Evolutionary conservation across 2,113 vertebrate species (phyloP), one percentile per base, ranked within the genome.

Genomic region (Aplodontia rufa): DNA sequence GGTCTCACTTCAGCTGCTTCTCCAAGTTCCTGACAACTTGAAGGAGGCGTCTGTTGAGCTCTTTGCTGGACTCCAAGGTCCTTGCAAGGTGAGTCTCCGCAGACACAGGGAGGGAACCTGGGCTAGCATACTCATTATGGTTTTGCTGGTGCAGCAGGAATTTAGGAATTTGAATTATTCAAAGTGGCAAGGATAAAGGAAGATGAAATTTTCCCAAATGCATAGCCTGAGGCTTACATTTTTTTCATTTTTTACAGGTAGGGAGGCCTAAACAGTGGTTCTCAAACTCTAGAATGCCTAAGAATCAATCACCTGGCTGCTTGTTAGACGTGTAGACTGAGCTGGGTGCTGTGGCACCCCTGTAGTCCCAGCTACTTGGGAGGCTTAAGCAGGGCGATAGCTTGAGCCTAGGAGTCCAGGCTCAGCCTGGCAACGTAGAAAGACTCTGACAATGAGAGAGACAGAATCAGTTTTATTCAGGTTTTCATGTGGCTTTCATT

Each of bases 201-300:
- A 81, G 51, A 75, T 71, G 47, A 83, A 86, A 93, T 96, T 91
- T 95, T 82, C 83, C 82, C 68, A 87, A 92, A 79, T 58, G 94
- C 40, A 69, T 19, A 87, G 69, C 87, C 42, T 62, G 51, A 94
- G 80, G 92, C 91, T 92, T 58, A 82, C 20, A 1, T 80, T 37
- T 86, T 45, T 64, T 47, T 37, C 13, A 40, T 75, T 95, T 93
- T 93, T 81, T 22, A 28, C 14, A 83, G 80, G 42, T 32, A 79
- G 49, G 47, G 74, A 97, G 66, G 68, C 20, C 30, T 40, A 66
- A 32, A 40, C 19, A 72, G 42, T 60, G 45, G 51, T 94, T 94
- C 62, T 85, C 68, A 47, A 74, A 45, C 47, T 47, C 82, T 62
- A 37, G 51, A 47, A 32, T 42, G n/a, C n/a, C 0, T 11, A 32